Percentiles rank a stretch among this genome's conserved stretches.
Conservation (phyloP, 2,888 invertebrate species). For the Rosalia funebris region DNA sequence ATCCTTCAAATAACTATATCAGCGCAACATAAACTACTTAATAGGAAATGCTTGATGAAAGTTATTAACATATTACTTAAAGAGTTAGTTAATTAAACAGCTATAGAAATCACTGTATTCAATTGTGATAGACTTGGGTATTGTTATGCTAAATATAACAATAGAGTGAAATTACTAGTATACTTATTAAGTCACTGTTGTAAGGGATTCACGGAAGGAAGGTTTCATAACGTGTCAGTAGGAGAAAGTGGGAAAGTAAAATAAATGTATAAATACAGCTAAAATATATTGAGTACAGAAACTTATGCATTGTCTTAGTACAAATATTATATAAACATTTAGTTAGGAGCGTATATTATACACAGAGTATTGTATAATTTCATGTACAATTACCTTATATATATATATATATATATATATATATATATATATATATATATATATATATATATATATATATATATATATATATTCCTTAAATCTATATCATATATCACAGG, state of each 20-base stretch:
- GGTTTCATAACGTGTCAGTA: conserved; percentile 1
- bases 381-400: too few species aligned
- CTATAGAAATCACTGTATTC: background rate
- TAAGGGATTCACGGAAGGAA: conserved; percentile 2
- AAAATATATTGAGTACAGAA: background rate
- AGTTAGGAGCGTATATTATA: too few species aligned
- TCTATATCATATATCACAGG: too few species aligned
- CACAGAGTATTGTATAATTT: too few species aligned
- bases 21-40: background rate
- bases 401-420: too few species aligned
- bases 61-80: conserved; percentile 9
- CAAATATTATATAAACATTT: too few species aligned
- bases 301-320: background rate
- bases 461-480: too few species aligned
- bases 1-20: too few species aligned
- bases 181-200: conserved; percentile 1
- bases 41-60: conserved; percentile 1
- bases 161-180: conserved; percentile 1
- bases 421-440: too few species aligned
- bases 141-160: conserved; percentile 11
- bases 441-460: too few species aligned
- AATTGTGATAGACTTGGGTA: background rate
- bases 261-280: background rate
- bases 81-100: conserved; percentile 11
- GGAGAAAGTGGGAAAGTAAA: conserved; percentile 6